Evolutionary conservation across 2,888 invertebrate species (phyloP), one percentile per base, ranked within the genome.

Genomic region (Aphodius granarius): DNA sequence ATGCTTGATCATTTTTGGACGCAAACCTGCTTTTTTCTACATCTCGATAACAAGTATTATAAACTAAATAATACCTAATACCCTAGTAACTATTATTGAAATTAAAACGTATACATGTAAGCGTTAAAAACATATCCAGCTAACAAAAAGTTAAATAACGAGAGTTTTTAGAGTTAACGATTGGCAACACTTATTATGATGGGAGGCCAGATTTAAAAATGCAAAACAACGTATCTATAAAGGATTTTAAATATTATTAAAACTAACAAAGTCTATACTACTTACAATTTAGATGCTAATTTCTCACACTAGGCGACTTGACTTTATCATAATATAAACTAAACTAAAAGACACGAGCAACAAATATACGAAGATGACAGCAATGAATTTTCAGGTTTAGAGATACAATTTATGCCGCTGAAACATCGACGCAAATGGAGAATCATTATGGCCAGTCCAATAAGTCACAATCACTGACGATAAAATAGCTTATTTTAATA

Each of bases 391-490:
- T 71, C 71, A 22, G 71, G 74, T 74, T 74, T 62, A 66, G 71
- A 74, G 23, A 74, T 74, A 74, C 74, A 74, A 74, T 74, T 74
- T 74, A 74, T 74, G 74, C 64, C 64, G 64, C 17, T 17, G 22
- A 18, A 63, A 63, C 23, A 21, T 63, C 17, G 20, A 70, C 63
- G 18, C 20, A 62, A 19, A 43, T 71, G 43, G 43, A n/a, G 13
- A 62, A 6, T 23, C 16, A 23, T 71, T 71, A 43, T n/a, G 15
- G n/a, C 19, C 16, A 71, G 17, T 62, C 13, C 19, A 15, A 43
- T 71, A 13, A 23, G 18, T 71, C 15, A 71, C 20, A 19, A 19
- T 68, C 20, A 68, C 5, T 21, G 66, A n/a, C n/a, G n/a, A n/a
- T n/a, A n/a, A n/a, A 18, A 5, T 21, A 68, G 18, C 18, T 21